These are phyloP conservation scores for Pseudolaguvia tuberculata DNA, from an alignment of 2,113 vertebrate genomes.

Conservation along the genomic window DNA sequence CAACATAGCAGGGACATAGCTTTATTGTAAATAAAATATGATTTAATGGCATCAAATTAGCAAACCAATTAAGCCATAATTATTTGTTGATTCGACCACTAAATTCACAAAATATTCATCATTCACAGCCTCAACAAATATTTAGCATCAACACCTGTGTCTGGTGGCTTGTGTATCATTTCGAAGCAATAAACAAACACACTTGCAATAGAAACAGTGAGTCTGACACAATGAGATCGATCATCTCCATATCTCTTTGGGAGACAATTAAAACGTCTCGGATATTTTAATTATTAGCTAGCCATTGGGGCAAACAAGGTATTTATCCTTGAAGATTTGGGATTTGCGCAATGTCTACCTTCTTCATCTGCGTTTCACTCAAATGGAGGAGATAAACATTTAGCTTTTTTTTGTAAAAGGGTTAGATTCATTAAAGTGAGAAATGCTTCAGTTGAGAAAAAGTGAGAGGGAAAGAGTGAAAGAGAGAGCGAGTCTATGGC, in stretches of 20 bases:
- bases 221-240: constrained; percentile 48
- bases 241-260: constrained; percentile 49
- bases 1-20: neutral
- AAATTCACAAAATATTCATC: neutral
- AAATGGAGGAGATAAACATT: constrained; percentile 34
- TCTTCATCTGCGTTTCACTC: constrained; percentile 20
- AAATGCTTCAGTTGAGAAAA: constrained; percentile 44
- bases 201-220: constrained; percentile 53
- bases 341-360: neutral
- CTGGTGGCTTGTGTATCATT: constrained; percentile 35
- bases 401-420: constrained; percentile 23
- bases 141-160: constrained; percentile 1
- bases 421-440: constrained; percentile 38
- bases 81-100: neutral
- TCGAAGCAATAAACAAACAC: constrained; percentile 54
- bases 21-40: neutral
- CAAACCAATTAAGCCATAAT: neutral
- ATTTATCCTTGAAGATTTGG: constrained; percentile 29
- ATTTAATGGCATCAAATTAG: neutral
- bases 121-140: constrained; percentile 12
- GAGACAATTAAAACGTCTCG: constrained; percentile 58
- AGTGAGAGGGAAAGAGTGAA: constrained; percentile 14
- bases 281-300: constrained; percentile 50
- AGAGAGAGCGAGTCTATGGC: constrained; percentile 28
- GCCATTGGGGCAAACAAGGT: constrained; percentile 32